These are phyloP conservation scores for Drosophila gaucha DNA, from an alignment of 2,888 invertebrate species.

Conservation along the genomic window DNA sequence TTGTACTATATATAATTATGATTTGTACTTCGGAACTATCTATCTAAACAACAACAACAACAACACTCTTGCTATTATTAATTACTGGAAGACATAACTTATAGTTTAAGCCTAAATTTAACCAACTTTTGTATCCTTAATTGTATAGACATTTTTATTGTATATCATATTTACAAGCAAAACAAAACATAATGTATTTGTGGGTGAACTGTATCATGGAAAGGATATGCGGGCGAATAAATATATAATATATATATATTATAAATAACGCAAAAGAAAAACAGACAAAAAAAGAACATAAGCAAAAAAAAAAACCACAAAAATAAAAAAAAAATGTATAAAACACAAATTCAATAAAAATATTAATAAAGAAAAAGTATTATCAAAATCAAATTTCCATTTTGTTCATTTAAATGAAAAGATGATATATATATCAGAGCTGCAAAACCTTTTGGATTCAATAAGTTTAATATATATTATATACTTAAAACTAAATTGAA, in stretches of 20 bases:
- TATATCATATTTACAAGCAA: slow-evolving; percentile 66
- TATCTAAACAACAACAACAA: slow-evolving; percentile 18
- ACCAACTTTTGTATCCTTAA: slow-evolving; percentile 74
- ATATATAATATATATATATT: slow-evolving; percentile 66
- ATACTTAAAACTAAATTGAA: no score
- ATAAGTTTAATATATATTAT: no score
- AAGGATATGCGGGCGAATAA: slow-evolving; percentile 72
- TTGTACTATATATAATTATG: slow-evolving; percentile 43
- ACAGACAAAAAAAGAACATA: slow-evolving; percentile 28
- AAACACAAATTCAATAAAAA: slow-evolving; percentile 73
- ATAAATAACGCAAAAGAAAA: slow-evolving; percentile 41
- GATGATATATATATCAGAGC: no score
- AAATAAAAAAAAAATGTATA: slow-evolving; percentile 59
- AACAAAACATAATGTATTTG: slow-evolving; percentile 64
- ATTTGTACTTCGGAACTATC: slow-evolving; percentile 57
- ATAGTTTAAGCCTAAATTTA: slow-evolving; percentile 65
- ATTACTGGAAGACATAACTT: slow-evolving; percentile 72
- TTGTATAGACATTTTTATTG: slow-evolving; percentile 74
- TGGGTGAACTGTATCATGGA: slow-evolving; percentile 70
- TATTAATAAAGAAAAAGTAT: slow-evolving; percentile 78
- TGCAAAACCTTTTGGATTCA: no score
- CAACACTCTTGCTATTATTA: slow-evolving; percentile 49
- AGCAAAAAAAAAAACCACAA: slow-evolving; percentile 36
- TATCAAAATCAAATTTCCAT: slow-evolving; percentile 47
- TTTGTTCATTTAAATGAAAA: background rate